Evolutionary conservation across 2,797 vertebrate species (phyloP).

Genomic region (Falco biarmicus): DNA sequence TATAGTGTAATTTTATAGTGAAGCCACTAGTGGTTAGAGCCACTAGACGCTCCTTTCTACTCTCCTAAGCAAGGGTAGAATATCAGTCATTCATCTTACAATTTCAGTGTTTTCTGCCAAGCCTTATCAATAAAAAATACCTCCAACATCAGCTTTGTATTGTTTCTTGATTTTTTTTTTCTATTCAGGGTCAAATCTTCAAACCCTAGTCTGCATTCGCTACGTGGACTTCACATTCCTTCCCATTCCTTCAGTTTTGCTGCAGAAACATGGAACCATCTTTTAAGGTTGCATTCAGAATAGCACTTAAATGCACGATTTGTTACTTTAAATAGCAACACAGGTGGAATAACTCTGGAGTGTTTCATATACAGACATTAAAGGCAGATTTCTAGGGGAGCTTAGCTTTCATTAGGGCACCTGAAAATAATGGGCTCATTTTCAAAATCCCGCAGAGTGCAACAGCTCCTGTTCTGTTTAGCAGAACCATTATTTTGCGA

Average conservation of each 20-base stretch:
- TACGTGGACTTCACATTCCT: neutral
- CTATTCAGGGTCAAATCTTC: neutral
- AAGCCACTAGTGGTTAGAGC: too few relatives aligned
- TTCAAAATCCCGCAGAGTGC: neutral
- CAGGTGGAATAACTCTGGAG: neutral
- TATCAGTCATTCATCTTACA: neutral
- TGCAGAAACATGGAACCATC: neutral
- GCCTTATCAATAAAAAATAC: neutral
- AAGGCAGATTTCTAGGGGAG: constrained; percentile 26
- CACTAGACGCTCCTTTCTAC: neutral
- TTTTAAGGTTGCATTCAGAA: neutral
- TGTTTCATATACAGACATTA: neutral
- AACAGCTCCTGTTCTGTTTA: neutral
- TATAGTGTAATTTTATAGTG: neutral
- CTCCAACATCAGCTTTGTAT: neutral
- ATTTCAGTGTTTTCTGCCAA: neutral
- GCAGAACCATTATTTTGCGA: neutral
- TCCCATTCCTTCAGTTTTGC: neutral
- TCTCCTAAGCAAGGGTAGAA: neutral
- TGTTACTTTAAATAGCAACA: constrained; percentile 20
- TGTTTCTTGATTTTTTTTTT: neutral
- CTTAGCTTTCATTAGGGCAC: constrained; percentile 30
- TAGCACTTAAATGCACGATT: neutral
- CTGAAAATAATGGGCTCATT: constrained; percentile 14
- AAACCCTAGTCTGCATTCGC: neutral